Percentiles rank a stretch among this genome's conserved stretches.
Conservation (phyloP, 2,888 invertebrate species). For the Labia minor region DNA sequence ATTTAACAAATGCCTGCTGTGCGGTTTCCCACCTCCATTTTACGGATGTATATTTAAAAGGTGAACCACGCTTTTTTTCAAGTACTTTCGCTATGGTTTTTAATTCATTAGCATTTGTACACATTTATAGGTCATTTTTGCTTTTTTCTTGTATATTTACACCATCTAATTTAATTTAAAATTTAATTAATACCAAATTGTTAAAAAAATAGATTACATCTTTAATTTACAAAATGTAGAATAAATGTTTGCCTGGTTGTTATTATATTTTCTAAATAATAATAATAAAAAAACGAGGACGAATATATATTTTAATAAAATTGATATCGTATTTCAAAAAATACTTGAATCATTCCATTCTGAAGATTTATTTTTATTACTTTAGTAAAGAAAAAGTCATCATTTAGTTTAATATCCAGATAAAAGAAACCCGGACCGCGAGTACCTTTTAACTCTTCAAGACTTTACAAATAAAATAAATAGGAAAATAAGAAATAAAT, state of each 20-base stretch:
- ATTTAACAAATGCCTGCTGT: background rate
- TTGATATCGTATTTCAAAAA: no score
- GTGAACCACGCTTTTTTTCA: no score
- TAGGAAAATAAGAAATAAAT: no score
- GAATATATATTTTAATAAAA: background rate
- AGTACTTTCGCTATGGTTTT: background rate
- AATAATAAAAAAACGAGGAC: background rate
- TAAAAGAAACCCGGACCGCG: no score
- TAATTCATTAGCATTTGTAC: slow-evolving; percentile 8
- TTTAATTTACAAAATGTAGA: background rate
- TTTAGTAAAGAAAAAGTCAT: no score
- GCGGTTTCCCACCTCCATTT: background rate
- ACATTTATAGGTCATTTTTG: background rate
- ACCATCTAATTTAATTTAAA: background rate
- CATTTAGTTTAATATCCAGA: no score
- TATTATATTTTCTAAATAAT: background rate
- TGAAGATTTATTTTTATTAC: no score
- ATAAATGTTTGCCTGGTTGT: background rate
- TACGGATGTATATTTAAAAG: background rate
- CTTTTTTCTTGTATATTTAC: background rate
- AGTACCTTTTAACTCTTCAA: no score
- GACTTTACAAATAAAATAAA: no score
- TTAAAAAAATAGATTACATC: slow-evolving; percentile 3
- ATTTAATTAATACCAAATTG: background rate
- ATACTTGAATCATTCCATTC: no score